phyloP scores from a whole-genome alignment of 1,140 invertebrate genomes.

The Belonocnema kinseyi region DNA sequence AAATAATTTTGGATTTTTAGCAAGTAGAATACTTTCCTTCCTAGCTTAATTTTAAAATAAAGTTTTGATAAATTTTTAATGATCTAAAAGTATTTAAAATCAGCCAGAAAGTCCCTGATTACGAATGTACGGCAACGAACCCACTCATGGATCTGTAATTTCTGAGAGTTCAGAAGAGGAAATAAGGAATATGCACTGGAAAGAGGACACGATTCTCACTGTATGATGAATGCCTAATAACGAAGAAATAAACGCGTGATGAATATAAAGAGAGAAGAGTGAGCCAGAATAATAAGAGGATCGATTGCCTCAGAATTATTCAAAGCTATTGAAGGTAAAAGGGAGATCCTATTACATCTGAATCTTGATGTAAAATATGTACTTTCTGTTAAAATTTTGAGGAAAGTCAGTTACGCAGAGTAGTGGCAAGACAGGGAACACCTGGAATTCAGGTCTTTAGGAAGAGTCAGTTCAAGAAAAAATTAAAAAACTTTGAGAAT shows the following conservation, averaged over 20 bases:
- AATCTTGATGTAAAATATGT: not conserved
- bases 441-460: too few relatives aligned
- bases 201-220: constrained; percentile 15
- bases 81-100: constrained; percentile 4
- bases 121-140: not conserved
- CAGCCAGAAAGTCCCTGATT: not conserved
- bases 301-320: constrained; percentile 4
- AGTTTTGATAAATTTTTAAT: too few relatives aligned
- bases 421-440: too few relatives aligned
- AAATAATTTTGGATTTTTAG: too few relatives aligned
- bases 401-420: too few relatives aligned
- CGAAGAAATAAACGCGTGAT: constrained; percentile 24
- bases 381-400: too few relatives aligned
- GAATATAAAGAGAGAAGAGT: constrained; percentile 18
- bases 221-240: constrained; percentile 21
- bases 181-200: constrained; percentile 24
- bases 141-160: not conserved
- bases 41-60: too few relatives aligned
- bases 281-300: constrained; percentile 21
- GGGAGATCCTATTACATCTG: not conserved
- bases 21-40: too few relatives aligned
- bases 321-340: not conserved
- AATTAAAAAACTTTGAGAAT: too few relatives aligned
- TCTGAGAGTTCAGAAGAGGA: not conserved
- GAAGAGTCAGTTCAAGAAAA: too few relatives aligned